Base-by-base conservation (phyloP, 64 coral and sea anemone genomes). In the Actinia tenebrosa region DNA sequence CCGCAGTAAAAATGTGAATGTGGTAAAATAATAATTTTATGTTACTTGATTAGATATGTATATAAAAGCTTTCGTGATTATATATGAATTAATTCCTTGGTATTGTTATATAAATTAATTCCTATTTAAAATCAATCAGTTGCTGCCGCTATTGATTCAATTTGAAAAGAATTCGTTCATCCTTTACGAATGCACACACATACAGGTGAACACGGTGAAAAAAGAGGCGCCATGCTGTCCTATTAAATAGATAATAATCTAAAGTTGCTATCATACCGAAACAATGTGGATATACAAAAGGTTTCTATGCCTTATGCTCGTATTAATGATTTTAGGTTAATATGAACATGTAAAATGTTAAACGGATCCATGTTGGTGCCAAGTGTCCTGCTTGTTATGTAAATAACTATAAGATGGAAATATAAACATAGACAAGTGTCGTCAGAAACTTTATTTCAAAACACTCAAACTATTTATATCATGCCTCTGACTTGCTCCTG, bases 201-300 rank as follows among this genome's bases (percentile, higher is more conserved):
- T 72, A 9, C 9, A 14, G n/a, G 27, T 71, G 66, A 19, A 71
- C n/a, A 11, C 66, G 5, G 7, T 30, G 30, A 25, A 25, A 22
- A 71, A 10, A 71, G 23, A 10, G 66, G 66, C 1, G 69, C 69
- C 69, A 16, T 30, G 69, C 8, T n/a, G 69, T 42, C 69, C n/a
- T 75, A 42, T 75, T 75, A 75, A 75, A 75, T 42, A 75, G 69
- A 75, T 75, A 75, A 66, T 75, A 3, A 75, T 75, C 69, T 75
- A 30, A 75, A 75, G 69, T 30, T 75, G 69, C 69, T 75, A 75
- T 75, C 69, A 75, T 42, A 25, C 11, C 37, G 42, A 75, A 26
- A 75, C 69, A 75, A 75, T 15, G 13, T 10, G 25, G 15, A 75
- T 16, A 75, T 16, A 42, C 69, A 75, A 14, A 30, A 16, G 69